Evolutionary conservation across 2,888 invertebrate genomes (phyloP).

Genomic region (Ceriagrion tenellum): DNA sequence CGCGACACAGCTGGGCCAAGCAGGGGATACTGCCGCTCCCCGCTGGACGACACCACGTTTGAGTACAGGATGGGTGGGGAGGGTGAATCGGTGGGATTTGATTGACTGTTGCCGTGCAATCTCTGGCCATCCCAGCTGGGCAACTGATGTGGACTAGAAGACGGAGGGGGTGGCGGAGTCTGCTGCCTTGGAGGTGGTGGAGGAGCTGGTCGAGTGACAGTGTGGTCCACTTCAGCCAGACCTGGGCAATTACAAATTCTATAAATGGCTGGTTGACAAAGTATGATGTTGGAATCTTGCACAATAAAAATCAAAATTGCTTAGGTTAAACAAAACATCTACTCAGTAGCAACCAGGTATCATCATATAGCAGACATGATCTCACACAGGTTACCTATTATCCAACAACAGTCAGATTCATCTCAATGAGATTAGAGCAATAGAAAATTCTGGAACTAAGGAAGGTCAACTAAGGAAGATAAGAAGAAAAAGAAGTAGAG

Average conservation of each 20-base stretch:
- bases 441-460: no score
- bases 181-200: slow-evolving; percentile 46
- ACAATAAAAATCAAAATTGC: no score
- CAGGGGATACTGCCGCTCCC: slow-evolving; percentile 48
- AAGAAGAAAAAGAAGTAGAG: no score
- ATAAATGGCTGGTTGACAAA: no score
- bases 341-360: no score
- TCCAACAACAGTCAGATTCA: no score
- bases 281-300: no score
- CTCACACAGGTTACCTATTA: no score
- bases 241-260: slow-evolving; percentile 18
- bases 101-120: slow-evolving; percentile 30
- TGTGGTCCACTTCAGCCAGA: slow-evolving; percentile 38
- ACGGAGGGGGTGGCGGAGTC: slow-evolving; percentile 58
- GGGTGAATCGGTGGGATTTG: slow-evolving; percentile 54
- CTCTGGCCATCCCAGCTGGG: slow-evolving; percentile 63
- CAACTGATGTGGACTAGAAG: slow-evolving; percentile 55
- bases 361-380: no score
- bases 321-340: no score
- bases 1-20: slow-evolving; percentile 45
- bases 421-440: no score
- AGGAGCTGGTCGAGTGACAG: slow-evolving; percentile 26
- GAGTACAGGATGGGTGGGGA: slow-evolving; percentile 49
- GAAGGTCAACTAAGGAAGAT: no score
- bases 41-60: slow-evolving; percentile 50